phyloP scores from a whole-genome alignment of 2,888 invertebrate genomes.

The Polia nebulosa region DNA sequence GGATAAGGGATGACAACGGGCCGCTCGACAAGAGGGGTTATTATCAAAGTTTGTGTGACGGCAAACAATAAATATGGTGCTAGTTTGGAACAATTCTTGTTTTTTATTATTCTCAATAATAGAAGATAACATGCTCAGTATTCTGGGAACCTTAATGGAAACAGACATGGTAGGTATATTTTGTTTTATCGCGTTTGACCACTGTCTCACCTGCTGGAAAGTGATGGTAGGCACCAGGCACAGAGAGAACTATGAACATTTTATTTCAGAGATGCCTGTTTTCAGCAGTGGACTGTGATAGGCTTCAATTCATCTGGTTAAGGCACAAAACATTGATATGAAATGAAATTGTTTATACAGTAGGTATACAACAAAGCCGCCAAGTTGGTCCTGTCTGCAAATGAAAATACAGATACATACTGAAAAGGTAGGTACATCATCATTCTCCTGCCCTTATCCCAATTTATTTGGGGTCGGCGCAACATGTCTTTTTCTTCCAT shows the following conservation, averaged over 20 bases:
- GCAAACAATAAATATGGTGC: constrained; percentile 7
- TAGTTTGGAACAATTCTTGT: constrained; percentile 1
- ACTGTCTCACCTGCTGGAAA: too few species aligned
- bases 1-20: constrained; percentile 67
- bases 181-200: too few species aligned
- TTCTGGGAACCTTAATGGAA: too few species aligned
- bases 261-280: neutral
- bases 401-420: neutral
- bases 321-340: neutral
- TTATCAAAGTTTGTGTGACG: constrained; percentile 74
- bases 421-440: too few species aligned
- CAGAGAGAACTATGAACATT: neutral
- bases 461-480: too few species aligned
- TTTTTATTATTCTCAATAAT: constrained; percentile 12
- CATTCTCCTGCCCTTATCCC: too few species aligned
- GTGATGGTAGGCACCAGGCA: neutral
- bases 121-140: too few species aligned
- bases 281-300: neutral
- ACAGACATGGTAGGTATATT: too few species aligned
- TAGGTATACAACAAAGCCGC: too few species aligned
- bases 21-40: constrained; percentile 51
- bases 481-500: too few species aligned
- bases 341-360: too few species aligned
- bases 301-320: neutral
- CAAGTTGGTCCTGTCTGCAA: neutral